Evolutionary conservation across 1,140 invertebrate genomes (phyloP).

Genomic region (Chymomyza costata): DNA sequence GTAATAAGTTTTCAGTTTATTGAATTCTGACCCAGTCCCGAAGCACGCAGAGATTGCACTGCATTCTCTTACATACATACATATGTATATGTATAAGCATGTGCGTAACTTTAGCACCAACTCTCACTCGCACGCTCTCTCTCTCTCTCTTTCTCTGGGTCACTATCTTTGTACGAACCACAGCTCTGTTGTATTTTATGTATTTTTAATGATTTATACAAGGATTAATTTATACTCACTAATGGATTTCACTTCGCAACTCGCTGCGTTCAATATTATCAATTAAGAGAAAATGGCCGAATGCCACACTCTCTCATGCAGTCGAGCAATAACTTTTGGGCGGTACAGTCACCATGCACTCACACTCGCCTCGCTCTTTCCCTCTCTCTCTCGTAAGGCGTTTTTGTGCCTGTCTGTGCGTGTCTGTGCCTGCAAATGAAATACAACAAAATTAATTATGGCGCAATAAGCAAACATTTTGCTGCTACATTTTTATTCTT

Average conservation of each 20-base stretch:
- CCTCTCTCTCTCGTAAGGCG: no score
- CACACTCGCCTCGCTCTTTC: no score
- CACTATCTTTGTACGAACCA: no score
- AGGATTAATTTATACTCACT: conserved; percentile 71
- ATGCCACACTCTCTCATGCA: no score
- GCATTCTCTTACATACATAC: no score
- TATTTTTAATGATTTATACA: conserved; percentile 63
- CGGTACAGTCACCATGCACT: no score
- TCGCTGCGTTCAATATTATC: conserved; percentile 59
- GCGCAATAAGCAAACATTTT: conserved; percentile 45
- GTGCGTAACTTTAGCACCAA: not conserved
- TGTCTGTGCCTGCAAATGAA: conserved; percentile 37
- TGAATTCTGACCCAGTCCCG: conserved; percentile 19
- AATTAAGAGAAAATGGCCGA: conserved; percentile 36
- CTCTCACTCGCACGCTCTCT: conserved; percentile 3
- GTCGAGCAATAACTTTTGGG: conserved; percentile 30
- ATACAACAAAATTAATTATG: conserved; percentile 63
- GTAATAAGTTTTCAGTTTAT: conserved; percentile 44
- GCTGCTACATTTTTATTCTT: not conserved
- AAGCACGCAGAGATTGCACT: no score
- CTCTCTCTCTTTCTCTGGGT: conserved; percentile 7
- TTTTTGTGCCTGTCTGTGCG: no score
- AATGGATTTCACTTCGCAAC: conserved; percentile 56
- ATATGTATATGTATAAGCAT: no score
- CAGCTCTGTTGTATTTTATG: conserved; percentile 16